These are phyloP conservation scores for Nilaparvata lugens DNA, from an alignment of 1,140 invertebrate genomes.

Conservation along the genomic window DNA sequence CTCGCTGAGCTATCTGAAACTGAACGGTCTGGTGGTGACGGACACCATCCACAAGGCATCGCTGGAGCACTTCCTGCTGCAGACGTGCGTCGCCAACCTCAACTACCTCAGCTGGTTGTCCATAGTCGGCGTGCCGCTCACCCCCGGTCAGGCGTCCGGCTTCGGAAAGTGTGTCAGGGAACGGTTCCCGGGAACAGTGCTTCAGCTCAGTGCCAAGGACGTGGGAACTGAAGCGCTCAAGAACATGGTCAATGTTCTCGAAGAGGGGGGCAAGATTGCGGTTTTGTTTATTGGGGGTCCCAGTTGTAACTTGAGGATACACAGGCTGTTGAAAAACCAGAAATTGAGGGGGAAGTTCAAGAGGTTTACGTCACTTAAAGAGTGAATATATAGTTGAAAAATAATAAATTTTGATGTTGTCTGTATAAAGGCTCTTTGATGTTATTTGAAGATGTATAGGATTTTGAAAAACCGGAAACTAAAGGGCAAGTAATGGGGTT, in stretches of 20 bases:
- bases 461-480: too few relatives aligned
- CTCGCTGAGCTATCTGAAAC: conserved; percentile 35
- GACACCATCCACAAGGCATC: conserved; percentile 31
- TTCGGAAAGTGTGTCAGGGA: conserved; percentile 39
- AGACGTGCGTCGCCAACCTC: conserved; percentile 35
- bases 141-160: conserved; percentile 33
- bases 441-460: too few relatives aligned
- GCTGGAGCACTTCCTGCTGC: conserved; percentile 37
- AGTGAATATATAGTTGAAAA: conserved; percentile 6
- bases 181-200: conserved; percentile 32
- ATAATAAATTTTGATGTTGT: too few relatives aligned
- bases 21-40: conserved; percentile 34
- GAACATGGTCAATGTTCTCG: conserved; percentile 34
- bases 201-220: conserved; percentile 39
- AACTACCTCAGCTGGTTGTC: conserved; percentile 38
- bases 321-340: conserved; percentile 15
- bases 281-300: conserved; percentile 37
- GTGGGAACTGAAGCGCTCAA: conserved; percentile 36
- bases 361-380: conserved; percentile 15
- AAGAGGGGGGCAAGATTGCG: conserved; percentile 37
- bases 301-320: conserved; percentile 26
- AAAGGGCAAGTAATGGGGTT: too few relatives aligned
- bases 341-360: conserved; percentile 13
- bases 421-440: too few relatives aligned
- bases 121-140: conserved; percentile 36